Base-by-base conservation (phyloP, 2,113 vertebrate species). In the Chionomys nivalis region DNA sequence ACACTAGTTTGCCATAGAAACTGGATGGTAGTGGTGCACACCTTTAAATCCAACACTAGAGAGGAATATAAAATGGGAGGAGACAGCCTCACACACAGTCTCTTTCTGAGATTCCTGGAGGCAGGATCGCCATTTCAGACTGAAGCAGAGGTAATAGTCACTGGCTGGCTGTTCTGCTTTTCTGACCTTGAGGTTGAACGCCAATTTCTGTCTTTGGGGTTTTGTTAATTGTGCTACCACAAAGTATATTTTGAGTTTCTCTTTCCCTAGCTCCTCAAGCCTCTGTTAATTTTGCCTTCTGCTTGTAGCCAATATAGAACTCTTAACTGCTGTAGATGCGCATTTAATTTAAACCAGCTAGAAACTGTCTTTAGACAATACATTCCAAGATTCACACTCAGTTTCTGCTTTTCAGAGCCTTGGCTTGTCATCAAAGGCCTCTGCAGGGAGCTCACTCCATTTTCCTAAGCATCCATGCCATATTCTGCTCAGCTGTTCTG, bases 291-390 rank as follows among this genome's bases (percentile, higher is more conserved):
- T 19, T 44, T 66, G 39, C 3, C 11, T 63, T 44, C 10, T 47
- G 24, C 42, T 47, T 68, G 42, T 49, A 86, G 42, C 12, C 65
- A 39, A 52, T 28, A 39, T 19, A 72, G 5, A 55, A 28, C 14
- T 93, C 58, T 87, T 72, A 94, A 78, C n/a, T 90, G 5, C 88
- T 91, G 61, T 33, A 39, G 76, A 63, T 63, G 4, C 52, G 85
- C 47, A 0, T 17, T 92, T 95, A 65, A 90, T 92, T 94, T 93
- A 91, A 86, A 83, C 68, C 13, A 90, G 52, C 33, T 8, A 91
- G 17, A 95, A 90, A 31, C 12, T 88, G 95, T 94, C 86, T 77
- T 85, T 82, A 72, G 39, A 68, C 14, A 82, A 92, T 78, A 79
- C n/a, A 90, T 96, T 87, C 17, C 9, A 52, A 28, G 31, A 95